These are phyloP conservation scores for Heliconius charithonia DNA, from an alignment of 2,888 invertebrate species.

Conservation along the genomic window DNA sequence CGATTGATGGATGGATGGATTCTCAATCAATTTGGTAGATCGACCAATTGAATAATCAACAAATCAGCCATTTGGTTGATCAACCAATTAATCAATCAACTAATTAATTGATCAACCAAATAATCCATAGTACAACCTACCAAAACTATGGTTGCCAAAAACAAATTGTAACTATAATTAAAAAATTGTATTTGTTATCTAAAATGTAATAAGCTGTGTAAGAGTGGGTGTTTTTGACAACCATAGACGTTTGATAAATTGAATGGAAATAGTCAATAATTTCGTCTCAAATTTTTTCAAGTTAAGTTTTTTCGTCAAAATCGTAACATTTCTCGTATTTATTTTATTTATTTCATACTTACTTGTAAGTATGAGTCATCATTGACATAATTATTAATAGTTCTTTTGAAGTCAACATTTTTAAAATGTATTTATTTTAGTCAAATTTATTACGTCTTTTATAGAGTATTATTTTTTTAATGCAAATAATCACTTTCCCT, in stretches of 20 bases:
- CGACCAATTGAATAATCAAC: not conserved
- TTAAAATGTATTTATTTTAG: not conserved
- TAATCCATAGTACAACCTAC: not conserved
- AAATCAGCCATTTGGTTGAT: not conserved
- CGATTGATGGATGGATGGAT: not conserved
- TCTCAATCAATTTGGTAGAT: not conserved
- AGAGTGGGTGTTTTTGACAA: conserved; percentile 14
- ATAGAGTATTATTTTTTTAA: not conserved
- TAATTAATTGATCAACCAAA: conserved; percentile 1
- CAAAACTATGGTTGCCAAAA: conserved; percentile 21
- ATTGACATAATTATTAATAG: not conserved
- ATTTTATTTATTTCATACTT: not conserved
- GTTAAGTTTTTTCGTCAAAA: conserved; percentile 2
- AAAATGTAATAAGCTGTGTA: conserved; percentile 18
- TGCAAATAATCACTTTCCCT: conserved; percentile 17
- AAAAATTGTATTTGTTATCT: conserved; percentile 15
- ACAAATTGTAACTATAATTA: not conserved
- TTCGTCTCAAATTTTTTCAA: not conserved
- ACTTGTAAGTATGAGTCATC: not conserved
- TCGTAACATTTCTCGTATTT: not conserved
- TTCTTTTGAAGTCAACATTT: not conserved
- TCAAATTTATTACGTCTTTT: conserved; percentile 1
- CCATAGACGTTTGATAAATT: conserved; percentile 6
- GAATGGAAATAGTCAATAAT: not conserved
- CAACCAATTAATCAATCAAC: not conserved